Evolutionary conservation across 2,113 vertebrate species (phyloP), one percentile per base, ranked within the genome.

Genomic region (Tragelaphus buxtoni): DNA sequence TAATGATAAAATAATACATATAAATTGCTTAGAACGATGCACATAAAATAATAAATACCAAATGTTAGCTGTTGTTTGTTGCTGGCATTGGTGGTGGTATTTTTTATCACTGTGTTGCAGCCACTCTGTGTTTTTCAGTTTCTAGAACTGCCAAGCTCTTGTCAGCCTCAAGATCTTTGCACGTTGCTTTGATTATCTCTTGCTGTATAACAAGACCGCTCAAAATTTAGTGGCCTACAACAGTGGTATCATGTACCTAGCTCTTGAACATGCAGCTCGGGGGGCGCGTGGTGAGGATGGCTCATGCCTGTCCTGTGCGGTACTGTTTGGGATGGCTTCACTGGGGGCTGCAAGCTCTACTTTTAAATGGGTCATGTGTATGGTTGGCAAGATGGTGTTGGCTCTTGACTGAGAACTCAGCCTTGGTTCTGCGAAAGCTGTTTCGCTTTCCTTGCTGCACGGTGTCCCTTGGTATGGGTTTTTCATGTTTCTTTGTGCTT

Each of bases 71-170:
- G 32, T 56, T 65, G 32, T 30, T 87, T 77, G 35, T 49, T 91
- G 82, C 45, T 93, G 51, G 2, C 55, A 7, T 77, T 83, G 45
- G 17, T 91, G 76, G 4, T 77, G 14, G 61, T 79, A 12, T 45
- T 90, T 90, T 80, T 80, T 79, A 9, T 83, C 35, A 86, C 49
- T 80, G 47, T 83, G n/a, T 88, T 96, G 74, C 18, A 96, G 24
- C 39, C 42, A 60, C 30, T 49, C 42, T 93, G 53, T 95, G 13
- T 63, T 53, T 95, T 82, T 55, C 24, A 74, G 2, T 93, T 96
- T 95, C 74, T 91, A 28, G 18, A 95, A 76, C 60, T 95, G 76
- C n/a, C 47, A 79, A 53, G 17, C 22, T 74, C 81, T 96, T 90
- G 22, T 58, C 45, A 80, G 28, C 39, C 28, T 96, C 47, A 74